Percentiles rank a stretch among this genome's conserved stretches.
These are phyloP conservation scores for Pampus argenteus DNA, from an alignment of 2,797 vertebrate species.

Conservation along the genomic window DNA sequence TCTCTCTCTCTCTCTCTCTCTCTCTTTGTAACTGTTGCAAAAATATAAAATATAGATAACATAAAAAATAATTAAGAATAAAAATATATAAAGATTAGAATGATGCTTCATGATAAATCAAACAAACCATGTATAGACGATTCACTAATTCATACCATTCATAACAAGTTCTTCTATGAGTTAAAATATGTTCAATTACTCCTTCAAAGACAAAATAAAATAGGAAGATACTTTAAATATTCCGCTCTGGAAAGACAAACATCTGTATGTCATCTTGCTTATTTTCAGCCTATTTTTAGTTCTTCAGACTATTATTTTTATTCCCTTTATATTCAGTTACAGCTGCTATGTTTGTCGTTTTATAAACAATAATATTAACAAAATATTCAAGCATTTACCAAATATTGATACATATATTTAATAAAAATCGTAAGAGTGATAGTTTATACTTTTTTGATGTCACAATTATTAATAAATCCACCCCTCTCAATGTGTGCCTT, in stretches of 20 bases:
- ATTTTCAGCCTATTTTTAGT: neutral
- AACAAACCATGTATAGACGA: neutral
- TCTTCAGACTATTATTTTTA: no score
- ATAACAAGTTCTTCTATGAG: neutral
- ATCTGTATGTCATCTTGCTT: neutral
- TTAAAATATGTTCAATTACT: neutral
- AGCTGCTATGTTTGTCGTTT: neutral
- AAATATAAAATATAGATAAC: no score
- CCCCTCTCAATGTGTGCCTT: no score
- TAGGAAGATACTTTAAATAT: neutral
- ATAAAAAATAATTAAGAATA: no score
- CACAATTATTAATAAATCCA: neutral
- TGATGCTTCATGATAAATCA: neutral
- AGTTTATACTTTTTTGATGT: neutral
- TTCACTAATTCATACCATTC: neutral
- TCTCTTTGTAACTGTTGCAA: no score
- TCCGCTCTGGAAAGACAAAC: neutral
- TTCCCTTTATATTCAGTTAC: neutral
- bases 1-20: neutral
- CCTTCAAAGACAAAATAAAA: conserved; percentile 2
- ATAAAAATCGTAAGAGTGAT: no score
- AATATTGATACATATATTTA: no score
- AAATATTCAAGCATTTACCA: no score
- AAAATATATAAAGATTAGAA: neutral
- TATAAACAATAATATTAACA: neutral